These are phyloP conservation scores for Chamaedrilus cognettii DNA, from an alignment of 2,888 invertebrate species.

Conservation along the genomic window DNA sequence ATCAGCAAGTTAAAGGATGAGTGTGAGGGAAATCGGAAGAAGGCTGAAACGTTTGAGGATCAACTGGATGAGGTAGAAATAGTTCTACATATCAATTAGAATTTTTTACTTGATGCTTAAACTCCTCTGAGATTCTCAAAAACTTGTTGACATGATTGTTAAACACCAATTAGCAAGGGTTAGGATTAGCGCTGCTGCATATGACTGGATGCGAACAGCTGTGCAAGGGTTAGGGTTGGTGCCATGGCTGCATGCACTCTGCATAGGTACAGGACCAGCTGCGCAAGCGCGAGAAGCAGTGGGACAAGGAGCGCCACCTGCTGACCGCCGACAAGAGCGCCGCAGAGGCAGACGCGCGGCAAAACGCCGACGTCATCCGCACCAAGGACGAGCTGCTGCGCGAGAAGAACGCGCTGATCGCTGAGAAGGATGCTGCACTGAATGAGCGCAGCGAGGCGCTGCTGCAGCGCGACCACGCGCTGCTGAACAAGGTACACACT, in stretches of 20 bases:
- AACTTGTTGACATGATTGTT: no score
- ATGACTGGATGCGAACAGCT: no score
- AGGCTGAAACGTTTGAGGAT: slow-evolving; percentile 43
- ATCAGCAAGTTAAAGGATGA: slow-evolving; percentile 42
- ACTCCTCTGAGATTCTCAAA: no score
- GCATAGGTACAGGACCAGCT: slow-evolving; percentile 16
- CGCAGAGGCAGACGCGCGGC: slow-evolving; percentile 32
- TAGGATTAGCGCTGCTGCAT: no score
- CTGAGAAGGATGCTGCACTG: slow-evolving; percentile 34
- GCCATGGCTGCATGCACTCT: no score
- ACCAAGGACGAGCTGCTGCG: slow-evolving; percentile 36
- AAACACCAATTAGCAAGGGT: no score
- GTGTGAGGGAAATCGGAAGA: slow-evolving; percentile 42
- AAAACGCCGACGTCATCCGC: slow-evolving; percentile 34
- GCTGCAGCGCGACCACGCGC: slow-evolving; percentile 8
- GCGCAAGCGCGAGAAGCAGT: slow-evolving; percentile 27
- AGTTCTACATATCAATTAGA: background rate
- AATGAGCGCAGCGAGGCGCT: slow-evolving; percentile 27
- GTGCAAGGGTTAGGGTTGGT: no score
- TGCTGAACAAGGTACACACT: slow-evolving; percentile 18
- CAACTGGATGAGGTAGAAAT: slow-evolving; percentile 47
- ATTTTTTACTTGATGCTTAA: no score
- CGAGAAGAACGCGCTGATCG: slow-evolving; percentile 35
- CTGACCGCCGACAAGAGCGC: slow-evolving; percentile 26
- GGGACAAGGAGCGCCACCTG: slow-evolving; percentile 26